phyloP scores from a whole-genome alignment of 2,113 vertebrate genomes.

The Ceratotherium simum region DNA sequence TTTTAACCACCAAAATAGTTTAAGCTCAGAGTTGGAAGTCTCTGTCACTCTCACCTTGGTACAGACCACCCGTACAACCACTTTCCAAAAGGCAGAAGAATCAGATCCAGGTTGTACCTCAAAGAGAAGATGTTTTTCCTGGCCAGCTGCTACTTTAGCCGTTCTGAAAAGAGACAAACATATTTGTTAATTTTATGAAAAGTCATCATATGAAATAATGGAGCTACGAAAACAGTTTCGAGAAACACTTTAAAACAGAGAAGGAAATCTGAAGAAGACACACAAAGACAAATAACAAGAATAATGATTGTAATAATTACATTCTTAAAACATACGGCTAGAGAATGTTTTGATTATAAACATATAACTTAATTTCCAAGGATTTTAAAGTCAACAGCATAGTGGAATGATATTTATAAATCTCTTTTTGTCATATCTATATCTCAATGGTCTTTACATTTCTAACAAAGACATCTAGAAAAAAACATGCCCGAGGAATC shows the following conservation, averaged over 20 bases:
- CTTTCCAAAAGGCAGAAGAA: slow-evolving; percentile 96
- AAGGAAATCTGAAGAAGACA: slow-evolving; percentile 25
- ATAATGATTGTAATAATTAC: background rate
- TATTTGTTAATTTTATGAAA: slow-evolving; percentile 55
- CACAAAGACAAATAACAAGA: slow-evolving; percentile 30
- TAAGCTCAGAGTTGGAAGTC: background rate
- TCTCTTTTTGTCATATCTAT: background rate
- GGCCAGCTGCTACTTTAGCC: slow-evolving; percentile 93
- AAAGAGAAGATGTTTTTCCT: slow-evolving; percentile 97
- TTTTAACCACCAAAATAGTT: background rate
- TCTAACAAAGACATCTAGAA: slow-evolving; percentile 35
- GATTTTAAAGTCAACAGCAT: slow-evolving; percentile 41
- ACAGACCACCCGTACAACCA: slow-evolving; percentile 95
- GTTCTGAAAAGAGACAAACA: slow-evolving; percentile 88
- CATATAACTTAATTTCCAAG: slow-evolving; percentile 48
- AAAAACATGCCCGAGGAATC: slow-evolving; percentile 29
- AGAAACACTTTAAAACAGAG: slow-evolving; percentile 51
- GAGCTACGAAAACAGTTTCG: slow-evolving; percentile 32
- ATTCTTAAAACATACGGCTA: slow-evolving; percentile 14
- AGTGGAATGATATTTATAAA: slow-evolving; percentile 19
- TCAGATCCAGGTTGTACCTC: slow-evolving; percentile 98
- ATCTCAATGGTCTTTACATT: slow-evolving; percentile 39
- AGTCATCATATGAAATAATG: slow-evolving; percentile 48
- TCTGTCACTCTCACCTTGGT: slow-evolving; percentile 92
- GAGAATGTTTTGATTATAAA: slow-evolving; percentile 45